Conservation (phyloP, 2,797 vertebrate genomes). For the Cirrhinus molitorella region DNA sequence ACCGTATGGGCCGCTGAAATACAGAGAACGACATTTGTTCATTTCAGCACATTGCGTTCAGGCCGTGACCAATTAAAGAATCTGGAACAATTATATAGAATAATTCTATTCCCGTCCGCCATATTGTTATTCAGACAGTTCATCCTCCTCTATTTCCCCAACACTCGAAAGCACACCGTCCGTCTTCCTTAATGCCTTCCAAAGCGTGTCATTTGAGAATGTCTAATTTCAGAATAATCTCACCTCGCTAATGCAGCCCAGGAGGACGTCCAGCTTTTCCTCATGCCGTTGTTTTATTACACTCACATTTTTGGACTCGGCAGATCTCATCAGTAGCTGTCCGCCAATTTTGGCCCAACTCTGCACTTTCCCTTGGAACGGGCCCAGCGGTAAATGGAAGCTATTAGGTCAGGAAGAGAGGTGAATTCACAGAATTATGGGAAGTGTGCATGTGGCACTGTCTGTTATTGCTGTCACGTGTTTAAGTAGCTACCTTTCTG, state of each 20-base stretch:
- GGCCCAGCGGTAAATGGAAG: conserved; percentile 70
- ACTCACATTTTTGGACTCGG: conserved; percentile 54
- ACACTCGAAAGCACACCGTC: background rate
- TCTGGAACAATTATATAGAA: conserved; percentile 2
- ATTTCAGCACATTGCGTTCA: conserved; percentile 53
- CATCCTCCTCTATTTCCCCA: conserved; percentile 21
- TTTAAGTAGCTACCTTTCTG: conserved; percentile 74
- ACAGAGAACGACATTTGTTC: conserved; percentile 53
- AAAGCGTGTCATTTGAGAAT: conserved; percentile 57
- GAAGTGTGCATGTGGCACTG: conserved; percentile 78
- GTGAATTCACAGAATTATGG: conserved; percentile 79
- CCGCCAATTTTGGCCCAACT: conserved; percentile 62
- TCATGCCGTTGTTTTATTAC: conserved; percentile 26
- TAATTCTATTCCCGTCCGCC: background rate
- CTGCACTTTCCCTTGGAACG: conserved; percentile 67
- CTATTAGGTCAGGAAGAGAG: conserved; percentile 78
- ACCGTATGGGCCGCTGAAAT: conserved; percentile 64
- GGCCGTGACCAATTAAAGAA: conserved; percentile 17
- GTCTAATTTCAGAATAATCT: conserved; percentile 68
- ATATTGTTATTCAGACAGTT: conserved; percentile 28
- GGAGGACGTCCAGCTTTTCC: conserved; percentile 61
- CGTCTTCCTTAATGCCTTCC: conserved; percentile 26
- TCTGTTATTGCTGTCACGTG: conserved; percentile 79
- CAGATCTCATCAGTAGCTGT: conserved; percentile 70
- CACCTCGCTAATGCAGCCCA: conserved; percentile 63